Conservation (phyloP, 2,797 vertebrate genomes). For the Percopsis omiscomaycus region DNA sequence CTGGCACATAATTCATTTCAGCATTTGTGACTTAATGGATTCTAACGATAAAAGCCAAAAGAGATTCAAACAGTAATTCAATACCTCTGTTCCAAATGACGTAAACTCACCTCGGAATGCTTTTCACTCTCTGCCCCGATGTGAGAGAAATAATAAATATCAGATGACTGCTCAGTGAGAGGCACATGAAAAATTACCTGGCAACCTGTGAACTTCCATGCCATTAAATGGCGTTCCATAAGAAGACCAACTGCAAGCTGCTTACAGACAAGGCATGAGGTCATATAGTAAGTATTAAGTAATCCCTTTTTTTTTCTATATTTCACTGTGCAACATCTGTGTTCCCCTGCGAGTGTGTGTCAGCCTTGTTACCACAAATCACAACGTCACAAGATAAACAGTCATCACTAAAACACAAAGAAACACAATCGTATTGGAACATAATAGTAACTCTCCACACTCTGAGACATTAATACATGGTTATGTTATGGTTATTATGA, state of each 20-base stretch:
- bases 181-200: too few relatives aligned
- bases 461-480: neutral
- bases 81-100: too few relatives aligned
- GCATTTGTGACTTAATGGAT: constrained; percentile 4
- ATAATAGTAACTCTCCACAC: constrained; percentile 32
- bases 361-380: constrained; percentile 36
- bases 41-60: constrained; percentile 6
- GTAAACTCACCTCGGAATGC: too few relatives aligned
- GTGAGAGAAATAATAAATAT: neutral
- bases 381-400: constrained; percentile 45
- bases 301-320: constrained; percentile 16
- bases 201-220: constrained; percentile 1
- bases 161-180: too few relatives aligned
- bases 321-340: constrained; percentile 60
- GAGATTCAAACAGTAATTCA: too few relatives aligned
- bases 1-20: constrained; percentile 21
- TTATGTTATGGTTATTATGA: neutral
- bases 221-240: constrained; percentile 17
- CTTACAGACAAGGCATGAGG: constrained; percentile 9
- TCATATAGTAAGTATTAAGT: constrained; percentile 12
- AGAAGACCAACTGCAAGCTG: neutral
- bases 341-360: constrained; percentile 13
- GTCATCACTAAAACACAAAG: constrained; percentile 36
- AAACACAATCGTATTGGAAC: neutral
- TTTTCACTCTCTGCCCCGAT: too few relatives aligned